Conservation (phyloP, 2,113 vertebrate genomes). For the Podilymbus podiceps region DNA sequence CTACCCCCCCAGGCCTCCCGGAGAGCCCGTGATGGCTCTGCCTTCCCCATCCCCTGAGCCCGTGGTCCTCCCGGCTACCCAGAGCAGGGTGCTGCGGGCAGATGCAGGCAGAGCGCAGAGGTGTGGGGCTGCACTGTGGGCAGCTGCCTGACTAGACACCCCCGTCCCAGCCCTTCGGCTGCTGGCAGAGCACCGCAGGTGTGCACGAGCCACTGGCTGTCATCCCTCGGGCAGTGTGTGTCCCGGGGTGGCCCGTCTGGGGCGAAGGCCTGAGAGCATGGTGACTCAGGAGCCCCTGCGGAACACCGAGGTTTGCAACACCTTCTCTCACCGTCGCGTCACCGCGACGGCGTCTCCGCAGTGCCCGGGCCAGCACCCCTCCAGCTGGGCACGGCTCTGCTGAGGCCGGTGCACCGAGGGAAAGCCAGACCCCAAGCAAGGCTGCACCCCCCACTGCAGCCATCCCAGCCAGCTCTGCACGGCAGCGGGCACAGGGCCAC, state of each 20-base stretch:
- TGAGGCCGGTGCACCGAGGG: accelerated
- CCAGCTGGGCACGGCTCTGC: not conserved
- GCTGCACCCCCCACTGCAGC: not conserved
- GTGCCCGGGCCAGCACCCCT: not conserved
- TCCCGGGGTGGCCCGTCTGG: not conserved
- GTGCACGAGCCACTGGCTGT: not conserved
- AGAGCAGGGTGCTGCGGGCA: not conserved
- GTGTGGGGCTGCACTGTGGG: not conserved
- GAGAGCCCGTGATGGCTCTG: not conserved
- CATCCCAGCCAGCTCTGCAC: accelerated
- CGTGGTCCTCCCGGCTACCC: not conserved
- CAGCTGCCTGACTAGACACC: not conserved
- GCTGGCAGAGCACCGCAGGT: not conserved
- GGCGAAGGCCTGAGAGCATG: not conserved
- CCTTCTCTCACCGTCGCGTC: not conserved
- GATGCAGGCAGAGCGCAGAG: not conserved
- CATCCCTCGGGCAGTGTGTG: not conserved
- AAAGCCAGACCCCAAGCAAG: not conserved
- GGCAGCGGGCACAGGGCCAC: not conserved
- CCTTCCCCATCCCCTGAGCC: not conserved
- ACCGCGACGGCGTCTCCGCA: not conserved
- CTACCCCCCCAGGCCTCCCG: not conserved
- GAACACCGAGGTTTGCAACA: not conserved
- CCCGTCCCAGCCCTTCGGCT: not conserved
- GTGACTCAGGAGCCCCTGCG: not conserved